A percentile compares a stretch with the other conserved stretches of the same genome.
Conservation (phyloP, 23 tunicate species). For the Halocynthia roretzi region DNA sequence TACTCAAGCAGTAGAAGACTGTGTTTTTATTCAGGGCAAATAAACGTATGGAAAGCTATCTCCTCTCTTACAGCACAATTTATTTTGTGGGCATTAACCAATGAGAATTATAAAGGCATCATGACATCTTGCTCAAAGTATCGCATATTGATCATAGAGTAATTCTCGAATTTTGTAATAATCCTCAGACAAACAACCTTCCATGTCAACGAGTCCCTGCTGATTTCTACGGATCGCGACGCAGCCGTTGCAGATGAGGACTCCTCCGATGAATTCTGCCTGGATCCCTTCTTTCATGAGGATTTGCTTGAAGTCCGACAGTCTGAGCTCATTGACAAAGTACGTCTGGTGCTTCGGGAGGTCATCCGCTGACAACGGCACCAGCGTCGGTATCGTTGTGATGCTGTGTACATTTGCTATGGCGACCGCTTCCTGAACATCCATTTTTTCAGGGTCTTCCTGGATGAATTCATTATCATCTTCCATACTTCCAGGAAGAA, state of each 20-base stretch:
- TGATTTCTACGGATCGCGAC: slow-evolving; percentile 78
- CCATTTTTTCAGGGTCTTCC: not conserved
- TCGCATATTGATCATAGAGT: slow-evolving; percentile 78
- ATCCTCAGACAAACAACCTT: slow-evolving; percentile 89
- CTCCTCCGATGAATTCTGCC: slow-evolving; percentile 94
- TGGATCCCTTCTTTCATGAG: slow-evolving; percentile 71
- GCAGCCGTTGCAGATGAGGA: slow-evolving; percentile 74
- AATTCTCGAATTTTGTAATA: slow-evolving; percentile 73
- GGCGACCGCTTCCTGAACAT: not conserved
- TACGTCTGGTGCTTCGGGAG: slow-evolving; percentile 57
- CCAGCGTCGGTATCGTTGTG: not conserved
- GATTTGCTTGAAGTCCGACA: slow-evolving; percentile 87
- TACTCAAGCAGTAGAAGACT: too few relatives aligned
- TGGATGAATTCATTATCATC: not conserved
- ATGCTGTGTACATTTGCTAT: not conserved
- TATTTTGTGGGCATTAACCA: too few relatives aligned
- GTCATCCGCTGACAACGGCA: slow-evolving; percentile 8
- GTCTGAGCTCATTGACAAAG: slow-evolving; percentile 61
- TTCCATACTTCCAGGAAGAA: not conserved
- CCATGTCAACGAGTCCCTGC: slow-evolving; percentile 82
- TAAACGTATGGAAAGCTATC: too few relatives aligned
- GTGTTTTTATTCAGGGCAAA: too few relatives aligned
- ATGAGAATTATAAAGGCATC: not conserved
- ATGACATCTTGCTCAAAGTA: slow-evolving; percentile 31
- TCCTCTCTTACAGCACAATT: too few relatives aligned